Conservation (phyloP, 2,113 vertebrate species). For the Antechinus stuartii region DNA sequence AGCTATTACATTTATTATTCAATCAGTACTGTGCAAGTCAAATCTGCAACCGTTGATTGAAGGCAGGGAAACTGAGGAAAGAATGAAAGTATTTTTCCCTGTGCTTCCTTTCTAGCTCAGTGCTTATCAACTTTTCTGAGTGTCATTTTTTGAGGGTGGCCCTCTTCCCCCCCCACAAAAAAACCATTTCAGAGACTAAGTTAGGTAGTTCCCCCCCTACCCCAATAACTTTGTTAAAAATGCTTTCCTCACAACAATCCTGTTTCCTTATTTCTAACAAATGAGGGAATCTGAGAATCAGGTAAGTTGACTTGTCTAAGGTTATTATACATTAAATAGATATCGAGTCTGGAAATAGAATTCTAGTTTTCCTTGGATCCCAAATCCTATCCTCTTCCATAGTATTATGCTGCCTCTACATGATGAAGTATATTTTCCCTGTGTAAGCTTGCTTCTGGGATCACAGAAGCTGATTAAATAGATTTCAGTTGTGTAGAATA, state of each 20-base stretch:
- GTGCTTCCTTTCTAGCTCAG: not conserved
- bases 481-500: not conserved
- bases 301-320: not conserved
- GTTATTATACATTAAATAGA: not conserved
- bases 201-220: not conserved
- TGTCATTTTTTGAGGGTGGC: not conserved
- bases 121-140: not conserved
- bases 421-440: not conserved
- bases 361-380: not conserved
- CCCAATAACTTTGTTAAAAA: not conserved
- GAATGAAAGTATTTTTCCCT: not conserved
- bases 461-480: not conserved
- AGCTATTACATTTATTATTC: not conserved
- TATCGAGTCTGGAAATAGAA: not conserved
- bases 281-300: not conserved
- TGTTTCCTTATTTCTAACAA: not conserved
- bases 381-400: not conserved
- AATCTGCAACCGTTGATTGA: not conserved
- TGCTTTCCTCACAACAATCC: not conserved
- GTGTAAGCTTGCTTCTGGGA: not conserved
- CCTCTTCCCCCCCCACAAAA: not conserved
- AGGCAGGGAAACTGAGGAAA: not conserved
- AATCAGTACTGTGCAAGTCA: not conserved
- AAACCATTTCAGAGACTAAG: not conserved
- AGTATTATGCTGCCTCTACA: not conserved